Evolutionary conservation across 1,140 invertebrate species (phyloP).

Genomic region (Nixonia krombeini): DNA sequence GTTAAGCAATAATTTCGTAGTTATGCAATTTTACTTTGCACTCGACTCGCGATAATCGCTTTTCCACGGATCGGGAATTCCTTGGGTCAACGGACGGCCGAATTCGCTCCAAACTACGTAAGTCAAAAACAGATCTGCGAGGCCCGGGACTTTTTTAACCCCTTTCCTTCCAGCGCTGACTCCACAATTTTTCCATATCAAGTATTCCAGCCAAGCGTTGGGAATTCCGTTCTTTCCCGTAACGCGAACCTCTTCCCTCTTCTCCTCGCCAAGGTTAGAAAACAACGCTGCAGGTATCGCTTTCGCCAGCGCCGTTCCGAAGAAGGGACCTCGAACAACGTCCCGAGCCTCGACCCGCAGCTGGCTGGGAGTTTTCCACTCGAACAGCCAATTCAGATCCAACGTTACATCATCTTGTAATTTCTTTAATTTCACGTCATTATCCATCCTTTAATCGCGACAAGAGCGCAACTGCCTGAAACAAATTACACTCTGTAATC

Average conservation of each 20-base stretch:
- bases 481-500: too few species aligned
- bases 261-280: background rate
- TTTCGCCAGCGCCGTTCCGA: conserved; percentile 17
- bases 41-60: too few species aligned
- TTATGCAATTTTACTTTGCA: too few species aligned
- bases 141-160: background rate
- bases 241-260: too few species aligned
- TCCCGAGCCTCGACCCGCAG: conserved; percentile 7
- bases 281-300: conserved; percentile 5
- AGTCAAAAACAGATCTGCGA: conserved; percentile 18
- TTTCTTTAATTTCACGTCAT: too few species aligned
- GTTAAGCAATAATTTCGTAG: too few species aligned
- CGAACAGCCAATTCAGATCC: conserved; percentile 14
- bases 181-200: conserved; percentile 3
- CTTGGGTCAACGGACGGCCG: conserved; percentile 31
- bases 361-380: conserved; percentile 17
- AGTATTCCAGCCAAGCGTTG: conserved; percentile 43
- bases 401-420: too few species aligned
- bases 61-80: conserved; percentile 53
- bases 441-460: too few species aligned
- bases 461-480: too few species aligned
- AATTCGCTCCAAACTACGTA: conserved; percentile 27
- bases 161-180: too few species aligned
- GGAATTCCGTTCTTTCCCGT: conserved; percentile 31
- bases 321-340: conserved; percentile 36